Evolutionary conservation across 2,888 invertebrate species (phyloP).

Genomic region (Vanessa cardui): DNA sequence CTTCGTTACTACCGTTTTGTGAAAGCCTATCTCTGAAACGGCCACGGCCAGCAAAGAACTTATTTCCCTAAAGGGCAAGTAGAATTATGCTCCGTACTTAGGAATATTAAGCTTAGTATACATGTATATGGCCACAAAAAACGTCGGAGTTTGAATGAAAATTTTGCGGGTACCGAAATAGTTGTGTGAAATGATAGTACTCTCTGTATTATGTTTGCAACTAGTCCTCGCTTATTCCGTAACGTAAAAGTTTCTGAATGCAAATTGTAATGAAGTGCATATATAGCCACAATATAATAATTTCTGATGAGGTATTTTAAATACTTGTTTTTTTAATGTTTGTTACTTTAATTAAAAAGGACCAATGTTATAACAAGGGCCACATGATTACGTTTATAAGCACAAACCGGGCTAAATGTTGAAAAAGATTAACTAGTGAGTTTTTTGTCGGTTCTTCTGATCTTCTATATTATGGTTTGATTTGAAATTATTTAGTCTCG

Average conservation of each 20-base stretch:
- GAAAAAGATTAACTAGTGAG: no score
- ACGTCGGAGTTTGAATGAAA: slow-evolving; percentile 40
- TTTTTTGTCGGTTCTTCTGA: no score
- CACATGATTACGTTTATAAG: no score
- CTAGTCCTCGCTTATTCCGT: slow-evolving; percentile 32
- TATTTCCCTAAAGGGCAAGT: slow-evolving; percentile 46
- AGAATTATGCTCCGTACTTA: slow-evolving; percentile 42
- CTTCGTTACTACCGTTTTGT: slow-evolving; percentile 41
- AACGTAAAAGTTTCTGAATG: slow-evolving; percentile 37
- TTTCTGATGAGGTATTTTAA: slow-evolving; percentile 19
- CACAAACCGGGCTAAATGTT: no score
- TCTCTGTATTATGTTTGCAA: slow-evolving; percentile 41
- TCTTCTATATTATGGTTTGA: no score
- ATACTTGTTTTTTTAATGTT: neutral
- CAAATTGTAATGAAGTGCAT: slow-evolving; percentile 36
- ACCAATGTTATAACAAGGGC: neutral
- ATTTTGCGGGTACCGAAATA: slow-evolving; percentile 43
- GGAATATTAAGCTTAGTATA: slow-evolving; percentile 42
- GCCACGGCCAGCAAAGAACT: slow-evolving; percentile 41
- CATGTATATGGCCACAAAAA: slow-evolving; percentile 36
- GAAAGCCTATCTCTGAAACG: slow-evolving; percentile 39
- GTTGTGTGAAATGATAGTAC: slow-evolving; percentile 41
- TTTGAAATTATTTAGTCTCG: no score
- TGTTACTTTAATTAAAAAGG: neutral
- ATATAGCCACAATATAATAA: slow-evolving; percentile 27